These are phyloP conservation scores for Orius insidiosus DNA, from an alignment of 1,140 invertebrate species.

Conservation along the genomic window DNA sequence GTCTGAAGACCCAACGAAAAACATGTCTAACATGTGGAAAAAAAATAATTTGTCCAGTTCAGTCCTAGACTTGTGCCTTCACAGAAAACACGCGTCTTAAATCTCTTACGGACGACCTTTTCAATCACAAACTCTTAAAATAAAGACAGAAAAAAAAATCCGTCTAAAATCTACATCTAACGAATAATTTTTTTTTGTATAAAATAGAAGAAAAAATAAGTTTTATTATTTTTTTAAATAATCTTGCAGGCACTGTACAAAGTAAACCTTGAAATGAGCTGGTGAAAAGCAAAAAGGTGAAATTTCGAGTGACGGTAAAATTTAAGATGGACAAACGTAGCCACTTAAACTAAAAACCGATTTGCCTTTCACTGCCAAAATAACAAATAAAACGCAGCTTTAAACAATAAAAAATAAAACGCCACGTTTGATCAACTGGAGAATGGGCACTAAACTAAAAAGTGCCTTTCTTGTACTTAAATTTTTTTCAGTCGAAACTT, in stretches of 20 bases:
- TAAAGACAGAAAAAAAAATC: too few relatives aligned
- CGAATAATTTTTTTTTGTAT: neutral
- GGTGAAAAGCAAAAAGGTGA: neutral
- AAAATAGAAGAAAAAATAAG: neutral
- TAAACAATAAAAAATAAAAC: neutral
- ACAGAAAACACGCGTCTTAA: constrained; percentile 7
- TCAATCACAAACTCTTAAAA: constrained; percentile 5
- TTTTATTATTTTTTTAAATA: neutral
- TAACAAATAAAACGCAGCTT: too few relatives aligned
- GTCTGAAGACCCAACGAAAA: constrained; percentile 14
- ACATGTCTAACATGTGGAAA: constrained; percentile 24
- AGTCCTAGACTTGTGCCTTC: constrained; percentile 9
- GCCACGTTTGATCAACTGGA: neutral
- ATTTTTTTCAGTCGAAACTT: neutral
- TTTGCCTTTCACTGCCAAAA: too few relatives aligned
- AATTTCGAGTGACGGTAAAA: too few relatives aligned
- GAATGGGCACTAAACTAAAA: constrained; percentile 5
- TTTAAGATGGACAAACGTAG: too few relatives aligned
- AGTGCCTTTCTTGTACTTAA: constrained; percentile 2
- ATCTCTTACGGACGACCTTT: neutral
- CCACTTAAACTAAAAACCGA: too few relatives aligned
- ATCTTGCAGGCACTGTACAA: neutral
- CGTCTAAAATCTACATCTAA: constrained; percentile 7
- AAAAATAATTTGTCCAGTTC: constrained; percentile 3
- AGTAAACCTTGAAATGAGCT: too few relatives aligned